Percentiles rank a stretch among this genome's conserved stretches.
Evolutionary conservation across 2,113 vertebrate species (phyloP).

Genomic region (Leptodactylus fuscus): DNA sequence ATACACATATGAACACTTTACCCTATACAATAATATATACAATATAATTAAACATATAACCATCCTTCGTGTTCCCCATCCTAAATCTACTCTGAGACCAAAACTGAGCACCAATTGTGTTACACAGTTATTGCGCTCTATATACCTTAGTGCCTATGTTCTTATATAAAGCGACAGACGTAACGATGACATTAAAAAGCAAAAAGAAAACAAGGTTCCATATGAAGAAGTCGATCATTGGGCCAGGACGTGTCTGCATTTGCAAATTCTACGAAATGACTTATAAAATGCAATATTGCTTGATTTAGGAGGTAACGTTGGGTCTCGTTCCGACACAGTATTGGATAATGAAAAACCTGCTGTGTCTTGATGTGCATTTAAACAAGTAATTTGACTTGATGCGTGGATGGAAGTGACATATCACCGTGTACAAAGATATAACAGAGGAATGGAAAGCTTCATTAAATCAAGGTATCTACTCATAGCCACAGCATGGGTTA

Average conservation of each 20-base stretch:
- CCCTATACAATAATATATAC: too few relatives aligned
- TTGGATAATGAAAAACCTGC: constrained; percentile 51
- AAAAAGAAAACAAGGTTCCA: not conserved
- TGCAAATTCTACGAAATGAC: not conserved
- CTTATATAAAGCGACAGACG: not conserved
- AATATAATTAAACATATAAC: too few relatives aligned
- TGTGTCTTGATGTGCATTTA: constrained; percentile 52
- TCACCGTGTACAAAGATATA: constrained; percentile 8
- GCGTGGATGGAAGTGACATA: constrained; percentile 29
- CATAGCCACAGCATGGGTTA: constrained; percentile 33
- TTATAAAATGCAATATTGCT: not conserved
- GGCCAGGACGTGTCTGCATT: not conserved
- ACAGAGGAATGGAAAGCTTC: constrained; percentile 27
- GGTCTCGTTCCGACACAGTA: constrained; percentile 19
- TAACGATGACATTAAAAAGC: not conserved
- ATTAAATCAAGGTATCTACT: constrained; percentile 45
- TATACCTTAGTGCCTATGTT: not conserved
- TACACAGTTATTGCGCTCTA: not conserved
- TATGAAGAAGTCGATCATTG: not conserved
- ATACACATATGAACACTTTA: too few relatives aligned
- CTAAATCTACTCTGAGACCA: too few relatives aligned
- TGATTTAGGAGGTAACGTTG: constrained; percentile 12
- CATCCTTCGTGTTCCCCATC: too few relatives aligned
- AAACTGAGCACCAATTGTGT: not conserved
- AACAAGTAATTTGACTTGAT: constrained; percentile 46